A percentile compares a stretch with the other conserved stretches of the same genome.
Conservation (phyloP, 1,140 invertebrate genomes). For the Drosophila punjabiensis region DNA sequence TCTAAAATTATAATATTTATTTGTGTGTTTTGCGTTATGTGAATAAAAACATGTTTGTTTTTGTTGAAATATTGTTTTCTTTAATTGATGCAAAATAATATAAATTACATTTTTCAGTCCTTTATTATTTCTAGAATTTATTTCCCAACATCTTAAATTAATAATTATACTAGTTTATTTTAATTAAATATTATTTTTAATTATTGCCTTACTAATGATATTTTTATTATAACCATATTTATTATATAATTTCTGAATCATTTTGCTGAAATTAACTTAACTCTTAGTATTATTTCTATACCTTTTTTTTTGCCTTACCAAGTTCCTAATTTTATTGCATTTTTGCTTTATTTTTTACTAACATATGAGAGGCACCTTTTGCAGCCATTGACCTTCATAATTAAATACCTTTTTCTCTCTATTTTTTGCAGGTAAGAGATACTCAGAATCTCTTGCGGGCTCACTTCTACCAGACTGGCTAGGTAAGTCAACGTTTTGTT, state of each 20-base stretch:
- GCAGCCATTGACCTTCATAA: not conserved
- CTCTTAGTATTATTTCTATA: not conserved
- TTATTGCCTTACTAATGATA: not conserved
- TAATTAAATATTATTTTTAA: not conserved
- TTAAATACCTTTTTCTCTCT: slow-evolving; percentile 48
- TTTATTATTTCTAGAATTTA: not conserved
- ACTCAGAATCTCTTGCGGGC: slow-evolving; percentile 86
- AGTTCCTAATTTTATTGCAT: not conserved
- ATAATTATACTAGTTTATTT: not conserved
- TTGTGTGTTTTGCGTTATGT: not conserved
- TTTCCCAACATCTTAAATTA: not conserved
- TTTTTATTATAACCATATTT: not conserved
- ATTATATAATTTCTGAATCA: not conserved
- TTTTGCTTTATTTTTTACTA: slow-evolving; percentile 28
- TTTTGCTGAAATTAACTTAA: not conserved
- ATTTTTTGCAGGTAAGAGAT: slow-evolving; percentile 85
- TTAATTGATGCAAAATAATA: not conserved
- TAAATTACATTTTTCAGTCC: too few relatives aligned
- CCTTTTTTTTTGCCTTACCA: not conserved
- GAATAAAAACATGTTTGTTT: not conserved
- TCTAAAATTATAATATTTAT: not conserved
- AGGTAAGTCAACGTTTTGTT: slow-evolving; percentile 83
- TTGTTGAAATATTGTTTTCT: not conserved
- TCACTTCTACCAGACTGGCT: slow-evolving; percentile 85
- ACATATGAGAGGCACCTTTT: slow-evolving; percentile 47